A percentile compares a stretch with the other conserved stretches of the same genome.
These are phyloP conservation scores for Peromyscus californicus DNA, from an alignment of 2,113 vertebrate species.

Conservation along the genomic window DNA sequence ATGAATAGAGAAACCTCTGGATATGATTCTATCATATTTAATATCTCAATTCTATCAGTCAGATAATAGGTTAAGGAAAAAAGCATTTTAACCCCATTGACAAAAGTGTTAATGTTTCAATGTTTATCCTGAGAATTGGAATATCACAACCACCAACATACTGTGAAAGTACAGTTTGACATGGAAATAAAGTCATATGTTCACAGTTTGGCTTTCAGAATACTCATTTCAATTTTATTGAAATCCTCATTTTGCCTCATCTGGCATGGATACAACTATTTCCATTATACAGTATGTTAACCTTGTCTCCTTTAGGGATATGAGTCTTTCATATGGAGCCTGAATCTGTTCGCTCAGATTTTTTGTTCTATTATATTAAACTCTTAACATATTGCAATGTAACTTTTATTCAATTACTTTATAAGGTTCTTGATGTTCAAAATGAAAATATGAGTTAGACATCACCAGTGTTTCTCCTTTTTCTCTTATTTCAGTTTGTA, in stretches of 20 bases:
- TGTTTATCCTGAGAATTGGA: conserved; percentile 32
- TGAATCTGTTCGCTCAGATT: neutral
- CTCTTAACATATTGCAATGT: neutral
- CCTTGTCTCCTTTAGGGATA: neutral
- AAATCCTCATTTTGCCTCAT: neutral
- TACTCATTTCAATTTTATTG: neutral
- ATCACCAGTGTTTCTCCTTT: neutral
- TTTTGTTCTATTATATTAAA: neutral
- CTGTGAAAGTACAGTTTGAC: conserved; percentile 23
- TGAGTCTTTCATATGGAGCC: conserved; percentile 6
- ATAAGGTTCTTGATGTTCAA: neutral
- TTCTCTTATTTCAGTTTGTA: neutral
- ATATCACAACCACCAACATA: conserved; percentile 13
- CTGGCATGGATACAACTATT: neutral
- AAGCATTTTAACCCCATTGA: neutral
- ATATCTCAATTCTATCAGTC: conserved; percentile 13
- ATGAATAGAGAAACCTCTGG: neutral
- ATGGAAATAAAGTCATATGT: conserved; percentile 42
- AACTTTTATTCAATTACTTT: neutral
- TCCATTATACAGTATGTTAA: neutral
- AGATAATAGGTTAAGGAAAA: conserved; percentile 1
- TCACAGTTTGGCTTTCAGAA: neutral
- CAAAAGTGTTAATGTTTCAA: conserved; percentile 43
- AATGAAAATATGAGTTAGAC: neutral
- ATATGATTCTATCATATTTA: conserved; percentile 44